Percentiles rank a stretch among this genome's conserved stretches.
These are phyloP conservation scores for Allacma fusca DNA, from an alignment of 2,888 invertebrate species.

Conservation along the genomic window DNA sequence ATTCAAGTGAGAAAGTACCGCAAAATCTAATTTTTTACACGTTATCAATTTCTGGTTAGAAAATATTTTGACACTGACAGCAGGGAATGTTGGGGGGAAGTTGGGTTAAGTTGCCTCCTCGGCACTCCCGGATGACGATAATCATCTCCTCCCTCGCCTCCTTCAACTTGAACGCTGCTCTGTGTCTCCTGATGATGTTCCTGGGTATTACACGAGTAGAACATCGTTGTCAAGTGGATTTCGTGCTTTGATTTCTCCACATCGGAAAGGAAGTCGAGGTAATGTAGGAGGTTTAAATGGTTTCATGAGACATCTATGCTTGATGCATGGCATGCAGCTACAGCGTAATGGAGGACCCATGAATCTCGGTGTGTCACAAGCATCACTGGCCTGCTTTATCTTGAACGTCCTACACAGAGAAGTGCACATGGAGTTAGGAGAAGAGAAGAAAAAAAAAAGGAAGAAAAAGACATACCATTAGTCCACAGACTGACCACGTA, in stretches of 20 bases:
- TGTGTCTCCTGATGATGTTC: too few species aligned
- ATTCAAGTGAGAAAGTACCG: too few species aligned
- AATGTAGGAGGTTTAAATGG: constrained; percentile 54
- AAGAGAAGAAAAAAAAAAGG: too few species aligned
- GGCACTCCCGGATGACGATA: too few species aligned
- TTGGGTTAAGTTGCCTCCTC: too few species aligned
- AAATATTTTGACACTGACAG: too few species aligned
- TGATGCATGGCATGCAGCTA: constrained; percentile 55
- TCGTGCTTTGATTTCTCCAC: constrained; percentile 36
- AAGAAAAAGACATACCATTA: background rate
- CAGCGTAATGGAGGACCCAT: constrained; percentile 56
- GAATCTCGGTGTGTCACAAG: constrained; percentile 51
- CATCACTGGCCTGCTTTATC: constrained; percentile 48
- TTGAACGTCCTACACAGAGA: constrained; percentile 53
- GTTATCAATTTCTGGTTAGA: too few species aligned
- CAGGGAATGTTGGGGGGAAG: too few species aligned
- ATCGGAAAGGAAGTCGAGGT: constrained; percentile 56
- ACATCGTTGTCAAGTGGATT: background rate
- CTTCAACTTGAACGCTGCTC: too few species aligned
- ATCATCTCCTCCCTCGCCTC: too few species aligned
- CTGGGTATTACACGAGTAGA: background rate
- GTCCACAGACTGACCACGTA: background rate
- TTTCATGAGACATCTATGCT: constrained; percentile 50
- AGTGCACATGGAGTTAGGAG: too few species aligned
- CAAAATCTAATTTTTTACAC: too few species aligned